Conservation (phyloP, 2,888 invertebrate species). For the Rhamphomyia laevipes region DNA sequence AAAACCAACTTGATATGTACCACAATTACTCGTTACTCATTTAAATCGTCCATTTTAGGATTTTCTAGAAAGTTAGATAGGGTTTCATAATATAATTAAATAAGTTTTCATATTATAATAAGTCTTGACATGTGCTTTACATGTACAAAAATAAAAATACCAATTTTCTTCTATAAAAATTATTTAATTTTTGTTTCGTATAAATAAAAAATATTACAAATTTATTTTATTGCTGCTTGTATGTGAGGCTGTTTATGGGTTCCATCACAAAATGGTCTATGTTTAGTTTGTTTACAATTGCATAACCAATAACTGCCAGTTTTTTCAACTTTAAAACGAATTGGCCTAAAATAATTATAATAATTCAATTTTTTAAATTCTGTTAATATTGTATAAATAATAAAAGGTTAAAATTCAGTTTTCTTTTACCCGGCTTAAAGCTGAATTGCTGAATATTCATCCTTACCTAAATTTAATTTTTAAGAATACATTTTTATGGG, state of each 20-base stretch:
- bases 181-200: too few species aligned
- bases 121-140: too few species aligned
- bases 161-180: background rate
- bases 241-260: slow-evolving; percentile 68
- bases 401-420: background rate
- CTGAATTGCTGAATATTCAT: too few species aligned
- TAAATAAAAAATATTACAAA: background rate
- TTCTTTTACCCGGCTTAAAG: too few species aligned
- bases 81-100: too few species aligned
- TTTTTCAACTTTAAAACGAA: slow-evolving; percentile 72
- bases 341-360: slow-evolving; percentile 46
- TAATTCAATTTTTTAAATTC: background rate
- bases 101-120: too few species aligned
- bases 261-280: slow-evolving; percentile 95
- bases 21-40: too few species aligned
- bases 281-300: slow-evolving; percentile 90
- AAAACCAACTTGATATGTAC: too few species aligned
- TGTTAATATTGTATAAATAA: background rate
- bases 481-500: slow-evolving; percentile 65
- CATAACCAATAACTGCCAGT: slow-evolving; percentile 94
- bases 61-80: too few species aligned
- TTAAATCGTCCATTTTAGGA: too few species aligned
- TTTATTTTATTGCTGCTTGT: slow-evolving; percentile 42
- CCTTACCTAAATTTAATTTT: slow-evolving; percentile 58
- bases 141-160: too few species aligned